Conservation (phyloP, 2,888 invertebrate genomes). For the Pterostichus madidus region DNA sequence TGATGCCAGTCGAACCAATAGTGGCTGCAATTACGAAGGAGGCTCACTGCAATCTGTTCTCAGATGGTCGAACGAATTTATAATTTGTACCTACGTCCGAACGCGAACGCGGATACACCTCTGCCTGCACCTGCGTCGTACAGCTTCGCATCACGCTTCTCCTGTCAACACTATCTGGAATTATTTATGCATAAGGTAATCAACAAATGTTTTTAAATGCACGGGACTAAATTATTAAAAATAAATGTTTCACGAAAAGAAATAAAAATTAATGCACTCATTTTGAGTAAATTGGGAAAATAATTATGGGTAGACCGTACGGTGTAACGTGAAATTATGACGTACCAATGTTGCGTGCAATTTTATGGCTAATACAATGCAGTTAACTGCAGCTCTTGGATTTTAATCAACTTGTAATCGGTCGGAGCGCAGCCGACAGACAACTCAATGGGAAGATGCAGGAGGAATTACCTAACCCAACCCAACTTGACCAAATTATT, state of each 20-base stretch:
- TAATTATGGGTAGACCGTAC: conserved; percentile 55
- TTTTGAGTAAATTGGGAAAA: conserved; percentile 63
- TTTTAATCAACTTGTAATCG: conserved; percentile 64
- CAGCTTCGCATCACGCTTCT: conserved; percentile 37
- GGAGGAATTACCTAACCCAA: not conserved
- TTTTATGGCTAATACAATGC: conserved; percentile 62
- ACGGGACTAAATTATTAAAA: conserved; percentile 57
- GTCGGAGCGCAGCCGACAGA: conserved; percentile 11
- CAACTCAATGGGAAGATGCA: conserved; percentile 39
- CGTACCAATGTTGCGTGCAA: conserved; percentile 58
- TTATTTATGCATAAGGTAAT: conserved; percentile 62
- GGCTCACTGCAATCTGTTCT: conserved; percentile 59
- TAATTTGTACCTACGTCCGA: conserved; percentile 59
- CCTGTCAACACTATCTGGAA: conserved; percentile 58
- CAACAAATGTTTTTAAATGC: conserved; percentile 58
- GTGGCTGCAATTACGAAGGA: conserved; percentile 57
- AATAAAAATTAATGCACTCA: conserved; percentile 59
- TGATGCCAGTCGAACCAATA: conserved; percentile 33
- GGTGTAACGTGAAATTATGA: conserved; percentile 60
- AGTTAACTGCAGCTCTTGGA: conserved; percentile 63
- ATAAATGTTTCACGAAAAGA: conserved; percentile 60
- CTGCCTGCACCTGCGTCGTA: conserved; percentile 22
- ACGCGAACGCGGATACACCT: conserved; percentile 50
- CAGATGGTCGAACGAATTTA: conserved; percentile 65
- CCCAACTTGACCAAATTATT: conserved; percentile 29